Evolutionary conservation across 53 echinoderm and acorn worm species (phyloP), one percentile per base, ranked within the genome.

Genomic region (Zoroaster sp.): DNA sequence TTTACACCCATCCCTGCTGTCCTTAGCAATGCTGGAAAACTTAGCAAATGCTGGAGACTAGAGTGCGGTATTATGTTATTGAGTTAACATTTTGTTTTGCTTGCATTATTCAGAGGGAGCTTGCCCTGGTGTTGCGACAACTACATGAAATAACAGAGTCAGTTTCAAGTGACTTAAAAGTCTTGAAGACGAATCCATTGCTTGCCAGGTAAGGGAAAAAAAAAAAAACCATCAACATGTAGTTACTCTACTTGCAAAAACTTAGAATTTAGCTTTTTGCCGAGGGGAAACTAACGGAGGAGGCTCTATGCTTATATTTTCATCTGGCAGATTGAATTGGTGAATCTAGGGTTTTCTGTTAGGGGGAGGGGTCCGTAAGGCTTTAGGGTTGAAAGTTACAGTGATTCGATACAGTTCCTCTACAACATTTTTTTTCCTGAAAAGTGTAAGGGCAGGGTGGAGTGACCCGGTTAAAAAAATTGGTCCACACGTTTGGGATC

Each of bases 161-260:
- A 1, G 81, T 92, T 14, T 51, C 81, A 4, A 92, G 54, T 63
- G 92, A 92, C 69, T 37, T 92, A n/a, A 73, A 74, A 35, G 80
- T 80, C 14, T 72, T 92, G 43, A 80, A 66, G 81, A 82, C 88
- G 17, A 88, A 92, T 20, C 92, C 92, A 41, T 55, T 80, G 23
- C 80, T 92, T 45, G 88, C 67, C 87, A 88, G 92, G 92, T 92
- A 87, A 20, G 20, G 20, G 2, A 37, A n/a, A n/a, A n/a, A n/a
- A n/a, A n/a, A n/a, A n/a, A n/a, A n/a, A n/a, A n/a, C n/a, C n/a
- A n/a, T n/a, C n/a, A n/a, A n/a, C n/a, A n/a, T n/a, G n/a, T n/a
- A n/a, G n/a, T n/a, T n/a, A n/a, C n/a, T n/a, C n/a, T n/a, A n/a
- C n/a, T n/a, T n/a, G n/a, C n/a, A n/a, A n/a, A n/a, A n/a, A n/a